Conservation (phyloP, 2,113 vertebrate species). For the Mormoops blainvillei region DNA sequence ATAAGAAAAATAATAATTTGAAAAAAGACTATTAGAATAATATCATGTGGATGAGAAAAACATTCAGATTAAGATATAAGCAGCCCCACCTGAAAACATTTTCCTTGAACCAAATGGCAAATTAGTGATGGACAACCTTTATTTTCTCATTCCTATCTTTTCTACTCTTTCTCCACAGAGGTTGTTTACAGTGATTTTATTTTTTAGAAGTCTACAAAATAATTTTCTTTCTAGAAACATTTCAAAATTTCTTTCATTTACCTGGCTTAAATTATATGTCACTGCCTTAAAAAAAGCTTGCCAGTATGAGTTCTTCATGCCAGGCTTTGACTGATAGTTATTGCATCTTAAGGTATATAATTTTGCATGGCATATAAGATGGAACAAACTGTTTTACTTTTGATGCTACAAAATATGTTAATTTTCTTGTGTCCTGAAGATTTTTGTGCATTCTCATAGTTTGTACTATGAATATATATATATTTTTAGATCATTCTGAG, state of each 20-base stretch:
- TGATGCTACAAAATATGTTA: background rate
- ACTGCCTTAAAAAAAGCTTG: background rate
- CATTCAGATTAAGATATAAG: conserved; percentile 12
- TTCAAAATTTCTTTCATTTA: background rate
- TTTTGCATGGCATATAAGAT: background rate
- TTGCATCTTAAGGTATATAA: background rate
- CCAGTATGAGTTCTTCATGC: background rate
- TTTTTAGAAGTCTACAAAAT: background rate
- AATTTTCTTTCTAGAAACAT: background rate
- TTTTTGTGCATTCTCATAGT: background rate
- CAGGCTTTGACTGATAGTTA: background rate
- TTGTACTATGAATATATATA: background rate
- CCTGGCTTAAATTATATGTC: background rate
- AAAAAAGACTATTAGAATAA: background rate
- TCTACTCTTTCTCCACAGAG: background rate
- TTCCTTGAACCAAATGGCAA: conserved; percentile 32
- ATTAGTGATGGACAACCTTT: conserved; percentile 27
- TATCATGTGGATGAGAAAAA: conserved; percentile 28
- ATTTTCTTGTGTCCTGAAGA: background rate
- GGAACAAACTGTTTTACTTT: background rate
- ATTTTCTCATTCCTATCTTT: conserved; percentile 26
- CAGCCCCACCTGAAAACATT: conserved; percentile 21
- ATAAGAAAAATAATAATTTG: conserved; percentile 44
- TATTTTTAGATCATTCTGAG: background rate
- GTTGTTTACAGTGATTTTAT: background rate